Evolutionary conservation across 2,113 vertebrate species (phyloP), one percentile per base, ranked within the genome.

Genomic region (Bostrychus sinensis): DNA sequence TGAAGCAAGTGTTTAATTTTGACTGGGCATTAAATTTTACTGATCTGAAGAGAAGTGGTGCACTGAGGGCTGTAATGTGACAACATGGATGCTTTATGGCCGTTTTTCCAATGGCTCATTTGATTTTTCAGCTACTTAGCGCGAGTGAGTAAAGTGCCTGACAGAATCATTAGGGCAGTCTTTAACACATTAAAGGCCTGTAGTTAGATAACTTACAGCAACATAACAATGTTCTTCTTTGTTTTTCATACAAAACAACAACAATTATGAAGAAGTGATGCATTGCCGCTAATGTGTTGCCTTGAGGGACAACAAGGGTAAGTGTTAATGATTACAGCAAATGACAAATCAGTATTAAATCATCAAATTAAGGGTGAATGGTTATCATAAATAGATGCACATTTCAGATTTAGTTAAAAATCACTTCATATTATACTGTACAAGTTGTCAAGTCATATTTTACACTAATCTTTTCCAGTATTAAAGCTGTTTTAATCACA

Each of bases 111-210:
- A 25, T 25, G 4, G 45, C 45, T 48, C 48, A 51, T 51, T 65
- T 66, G 75, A 64, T 88, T 88, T 87, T 90, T 89, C 85, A 84
- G 86, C 82, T 85, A 76, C 81, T 92, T 90, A 85, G 80, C 74
- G 70, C 39, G 51, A 84, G 66, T 83, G 69, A 64, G 71, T 64
- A 88, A 88, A 84, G 62, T 65, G 80, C 78, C 86, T 79, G 83
- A 88, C 87, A 83, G 74, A 83, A 75, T 82, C 66, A 86, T 89
- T 80, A 85, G 75, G 75, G 63, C 53, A 80, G 73, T 76, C 81
- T 83, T 88, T 81, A 86, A 77, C 81, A 89, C 85, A 81, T 85
- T 85, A 83, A 80, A 82, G 69, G 72, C 71, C 62, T 82, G 67
- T 77, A 82, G 75, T 63, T n/a, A 45, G 54, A 17, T 67, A 61